Evolutionary conservation across 2,113 vertebrate species (phyloP), one percentile per base, ranked within the genome.

Genomic region (Sturnira hondurensis): DNA sequence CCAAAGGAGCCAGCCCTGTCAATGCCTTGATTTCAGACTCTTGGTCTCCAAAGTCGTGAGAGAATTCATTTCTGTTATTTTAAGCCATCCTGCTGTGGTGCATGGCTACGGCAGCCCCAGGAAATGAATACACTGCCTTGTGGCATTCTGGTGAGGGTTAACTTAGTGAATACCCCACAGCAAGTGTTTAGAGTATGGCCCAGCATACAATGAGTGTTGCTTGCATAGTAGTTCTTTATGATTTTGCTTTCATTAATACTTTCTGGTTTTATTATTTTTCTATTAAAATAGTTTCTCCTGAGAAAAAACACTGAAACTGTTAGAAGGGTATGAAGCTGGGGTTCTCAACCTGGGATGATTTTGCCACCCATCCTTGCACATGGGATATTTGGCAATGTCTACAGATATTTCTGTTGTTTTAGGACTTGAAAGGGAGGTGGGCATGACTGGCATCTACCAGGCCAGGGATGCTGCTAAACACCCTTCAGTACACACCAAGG

Each of bases 81-180:
- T 13, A 43, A 33, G 41, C 47, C 31, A 38, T 31, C 4, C 10
- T 0, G 8, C 50, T 33, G 24, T 45, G 52, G 47, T 3, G 12
- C 26, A 1, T 3, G 31, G 33, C 47, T 28, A n/a, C 1, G 1
- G 26, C 12, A 10, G 43, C 68, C 38, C 50, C 14, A 26, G 50
- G 58, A 90, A 82, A n/a, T 41, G 0, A 17, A 26, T 10, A 17
- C 4, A 6, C 2, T 47, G 47, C 20, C 20, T 41, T 14, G 0
- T 4, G 45, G 58, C 41, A 20, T 26, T 71, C 95, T 26, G 22
- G 14, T 3, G 38, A 58, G 17, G 65, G 58, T 4, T 47, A 8
- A 31, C 63, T 31, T 36, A 68, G 68, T 3, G 4, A 81, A 3
- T 15, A 45, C 9, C 15, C 0, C 7, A 16, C 0, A 9, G 24